A percentile compares a stretch with the other conserved stretches of the same genome.
Evolutionary conservation across 2,113 vertebrate species (phyloP).

Genomic region (Egretta garzetta): DNA sequence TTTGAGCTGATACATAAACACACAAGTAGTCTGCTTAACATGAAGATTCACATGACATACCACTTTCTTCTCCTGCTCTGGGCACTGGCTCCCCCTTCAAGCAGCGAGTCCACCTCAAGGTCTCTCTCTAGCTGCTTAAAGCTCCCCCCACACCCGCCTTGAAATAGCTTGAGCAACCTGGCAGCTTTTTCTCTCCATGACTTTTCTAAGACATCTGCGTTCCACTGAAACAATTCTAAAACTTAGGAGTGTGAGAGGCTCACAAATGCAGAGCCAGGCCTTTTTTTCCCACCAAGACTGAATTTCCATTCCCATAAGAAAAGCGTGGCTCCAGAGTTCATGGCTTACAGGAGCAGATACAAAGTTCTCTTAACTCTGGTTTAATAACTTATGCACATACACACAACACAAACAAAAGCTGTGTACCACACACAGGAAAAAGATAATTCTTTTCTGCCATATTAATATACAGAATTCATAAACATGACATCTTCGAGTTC

Average conservation of each 20-base stretch:
- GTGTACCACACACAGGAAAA: background rate
- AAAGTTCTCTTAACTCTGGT: background rate
- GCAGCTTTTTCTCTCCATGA: background rate
- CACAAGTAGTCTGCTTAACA: background rate
- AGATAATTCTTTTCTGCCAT: background rate
- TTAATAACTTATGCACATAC: background rate
- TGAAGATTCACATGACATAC: background rate
- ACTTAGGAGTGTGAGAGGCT: background rate
- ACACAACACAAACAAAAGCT: background rate
- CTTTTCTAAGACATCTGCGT: background rate
- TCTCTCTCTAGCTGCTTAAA: background rate
- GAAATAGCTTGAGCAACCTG: background rate
- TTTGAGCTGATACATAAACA: constrained; percentile 8
- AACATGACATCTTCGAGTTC: background rate
- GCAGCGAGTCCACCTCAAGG: background rate
- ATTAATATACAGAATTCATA: background rate
- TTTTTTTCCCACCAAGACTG: background rate
- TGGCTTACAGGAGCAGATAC: background rate
- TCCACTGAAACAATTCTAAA: background rate
- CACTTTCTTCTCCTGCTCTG: background rate
- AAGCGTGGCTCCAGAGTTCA: background rate
- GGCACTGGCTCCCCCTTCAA: background rate
- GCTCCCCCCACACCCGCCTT: no score
- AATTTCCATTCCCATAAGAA: background rate
- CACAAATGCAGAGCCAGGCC: background rate